A percentile compares a stretch with the other conserved stretches of the same genome.
Conservation (phyloP, 2,113 vertebrate species). For the Dasypus novemcinctus region DNA sequence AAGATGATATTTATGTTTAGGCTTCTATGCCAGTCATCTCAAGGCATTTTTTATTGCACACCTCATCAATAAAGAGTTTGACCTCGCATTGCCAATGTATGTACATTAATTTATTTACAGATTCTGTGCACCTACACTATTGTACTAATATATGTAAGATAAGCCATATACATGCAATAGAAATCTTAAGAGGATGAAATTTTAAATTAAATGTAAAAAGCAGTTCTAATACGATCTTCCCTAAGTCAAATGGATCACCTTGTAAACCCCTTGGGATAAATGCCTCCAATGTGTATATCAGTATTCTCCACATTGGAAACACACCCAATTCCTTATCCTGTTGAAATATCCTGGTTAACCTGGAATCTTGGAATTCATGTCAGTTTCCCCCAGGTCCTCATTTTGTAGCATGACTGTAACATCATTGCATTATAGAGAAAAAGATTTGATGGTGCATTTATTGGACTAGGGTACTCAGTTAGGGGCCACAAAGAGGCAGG, state of each 20-base stretch:
- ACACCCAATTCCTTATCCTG: not conserved
- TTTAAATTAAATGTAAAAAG: slow-evolving; percentile 11
- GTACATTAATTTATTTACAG: not conserved
- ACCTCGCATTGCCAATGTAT: not conserved
- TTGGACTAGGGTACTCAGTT: not conserved
- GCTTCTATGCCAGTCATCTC: not conserved
- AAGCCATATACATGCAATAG: not conserved
- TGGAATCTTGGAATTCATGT: not conserved
- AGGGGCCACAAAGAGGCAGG: not conserved
- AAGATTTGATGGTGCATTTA: not conserved
- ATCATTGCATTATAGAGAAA: not conserved
- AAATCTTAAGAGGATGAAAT: slow-evolving; percentile 16
- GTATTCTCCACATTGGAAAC: not conserved
- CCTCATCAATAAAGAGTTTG: not conserved
- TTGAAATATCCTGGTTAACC: not conserved
- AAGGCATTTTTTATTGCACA: not conserved
- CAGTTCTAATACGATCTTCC: not conserved
- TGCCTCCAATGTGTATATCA: not conserved
- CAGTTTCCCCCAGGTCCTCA: not conserved
- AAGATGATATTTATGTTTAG: not conserved
- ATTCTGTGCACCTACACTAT: not conserved
- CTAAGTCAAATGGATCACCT: not conserved
- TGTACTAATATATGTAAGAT: not conserved
- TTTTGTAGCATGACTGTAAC: not conserved
- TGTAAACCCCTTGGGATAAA: not conserved